These are phyloP conservation scores for Diprion similis DNA, from an alignment of 1,140 invertebrate species.

Conservation along the genomic window DNA sequence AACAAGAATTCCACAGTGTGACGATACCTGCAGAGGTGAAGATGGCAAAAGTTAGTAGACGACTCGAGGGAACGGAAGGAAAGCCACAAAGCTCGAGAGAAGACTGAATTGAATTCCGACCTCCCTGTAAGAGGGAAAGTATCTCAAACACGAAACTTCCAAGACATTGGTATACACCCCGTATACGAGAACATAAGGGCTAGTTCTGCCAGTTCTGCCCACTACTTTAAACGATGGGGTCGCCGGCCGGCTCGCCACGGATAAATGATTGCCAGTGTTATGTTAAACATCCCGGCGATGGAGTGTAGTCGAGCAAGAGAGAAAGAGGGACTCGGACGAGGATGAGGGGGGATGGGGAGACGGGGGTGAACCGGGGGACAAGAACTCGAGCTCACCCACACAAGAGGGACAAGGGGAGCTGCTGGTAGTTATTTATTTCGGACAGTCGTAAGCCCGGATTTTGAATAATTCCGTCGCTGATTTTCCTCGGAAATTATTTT, in stretches of 20 bases:
- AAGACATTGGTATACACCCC: slow-evolving; percentile 19
- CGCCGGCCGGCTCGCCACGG: slow-evolving; percentile 52
- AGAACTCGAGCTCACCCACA: slow-evolving; percentile 11
- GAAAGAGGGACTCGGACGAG: slow-evolving; percentile 21
- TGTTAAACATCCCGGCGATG: slow-evolving; percentile 56
- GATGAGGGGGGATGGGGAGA: slow-evolving; percentile 45
- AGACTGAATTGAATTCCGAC: neutral
- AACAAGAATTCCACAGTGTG: too few relatives aligned
- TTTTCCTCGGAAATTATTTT: neutral
- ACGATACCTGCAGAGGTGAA: too few relatives aligned
- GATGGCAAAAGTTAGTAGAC: too few relatives aligned
- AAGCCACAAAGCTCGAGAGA: too few relatives aligned
- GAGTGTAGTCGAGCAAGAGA: slow-evolving; percentile 21
- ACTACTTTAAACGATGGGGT: slow-evolving; percentile 59
- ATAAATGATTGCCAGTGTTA: slow-evolving; percentile 62
- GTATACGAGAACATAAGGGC: slow-evolving; percentile 44
- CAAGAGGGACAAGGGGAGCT: slow-evolving; percentile 36
- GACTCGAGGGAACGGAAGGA: too few relatives aligned
- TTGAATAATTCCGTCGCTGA: slow-evolving; percentile 54
- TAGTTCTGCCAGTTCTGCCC: slow-evolving; percentile 49
- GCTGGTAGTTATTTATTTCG: slow-evolving; percentile 59
- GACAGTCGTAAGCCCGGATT: slow-evolving; percentile 55
- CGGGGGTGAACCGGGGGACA: slow-evolving; percentile 16
- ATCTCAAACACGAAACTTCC: neutral
- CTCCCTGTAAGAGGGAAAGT: neutral